Percentiles rank a stretch among this genome's conserved stretches.
Conservation (phyloP, 2,113 vertebrate genomes). For the Triplophysa tibetana region DNA sequence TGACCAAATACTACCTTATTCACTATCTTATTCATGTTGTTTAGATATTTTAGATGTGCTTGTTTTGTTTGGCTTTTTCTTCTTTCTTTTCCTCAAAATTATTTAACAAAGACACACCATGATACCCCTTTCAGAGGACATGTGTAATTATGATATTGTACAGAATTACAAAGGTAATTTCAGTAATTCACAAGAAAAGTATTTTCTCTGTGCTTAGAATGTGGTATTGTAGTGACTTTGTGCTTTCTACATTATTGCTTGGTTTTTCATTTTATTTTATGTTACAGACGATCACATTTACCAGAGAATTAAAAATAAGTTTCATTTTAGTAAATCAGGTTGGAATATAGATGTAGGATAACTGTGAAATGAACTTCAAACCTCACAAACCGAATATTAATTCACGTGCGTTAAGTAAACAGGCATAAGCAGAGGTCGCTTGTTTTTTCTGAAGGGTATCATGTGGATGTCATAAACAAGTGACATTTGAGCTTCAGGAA, state of each 20-base stretch:
- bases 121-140: slow-evolving; percentile 83
- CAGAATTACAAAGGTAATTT: slow-evolving; percentile 80
- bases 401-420: slow-evolving; percentile 77
- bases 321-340: slow-evolving; percentile 84
- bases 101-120: slow-evolving; percentile 87
- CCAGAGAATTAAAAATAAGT: slow-evolving; percentile 51
- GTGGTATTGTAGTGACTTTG: slow-evolving; percentile 79
- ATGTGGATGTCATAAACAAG: neutral
- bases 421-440: slow-evolving; percentile 74
- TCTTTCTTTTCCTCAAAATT: slow-evolving; percentile 70
- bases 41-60: slow-evolving; percentile 80
- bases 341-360: slow-evolving; percentile 93
- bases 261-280: slow-evolving; percentile 70
- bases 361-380: slow-evolving; percentile 84
- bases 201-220: slow-evolving; percentile 81
- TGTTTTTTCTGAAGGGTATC: slow-evolving; percentile 37
- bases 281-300: slow-evolving; percentile 1
- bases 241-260: slow-evolving; percentile 74
- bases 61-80: slow-evolving; percentile 67
- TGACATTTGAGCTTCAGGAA: neutral
- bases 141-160: slow-evolving; percentile 80
- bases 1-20: slow-evolving; percentile 99
- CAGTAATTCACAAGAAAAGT: slow-evolving; percentile 75
- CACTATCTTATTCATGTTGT: slow-evolving; percentile 94
- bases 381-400: slow-evolving; percentile 69